Base-by-base conservation (phyloP, 2,888 invertebrate species). In the Aricia artaxerxes region DNA sequence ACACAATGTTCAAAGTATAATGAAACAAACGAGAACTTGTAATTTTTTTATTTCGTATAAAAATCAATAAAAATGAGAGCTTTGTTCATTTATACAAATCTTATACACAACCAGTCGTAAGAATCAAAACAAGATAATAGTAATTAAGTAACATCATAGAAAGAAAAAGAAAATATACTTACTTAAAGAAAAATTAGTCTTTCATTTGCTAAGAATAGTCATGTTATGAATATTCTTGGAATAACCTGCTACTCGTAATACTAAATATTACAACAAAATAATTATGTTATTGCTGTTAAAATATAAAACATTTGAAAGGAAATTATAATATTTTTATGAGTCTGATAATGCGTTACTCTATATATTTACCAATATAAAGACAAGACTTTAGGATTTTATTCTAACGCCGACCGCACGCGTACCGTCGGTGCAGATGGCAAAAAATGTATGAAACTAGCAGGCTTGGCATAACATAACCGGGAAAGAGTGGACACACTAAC, bases 321-420 rank as follows among this genome's bases (percentile, higher is more conserved):
- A 53, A 53, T 13, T 13, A 53, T 53, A 40, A 40, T 16, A 40
- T 75, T n/a, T 49, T 31, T 2, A 76, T 57, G n/a, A 75, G 76
- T 76, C 76, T 53, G 35, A 76, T 76, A 53, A 9, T 11, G 24
- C 24, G 16, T 53, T 35, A 9, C 75, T 53, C 35, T 76, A 76
- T 76, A 76, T 76, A 24, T 24, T 57, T 35, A 53, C 53, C 57
- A 76, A 76, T 76, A 53, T 57, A 76, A 76, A 76, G 76, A 31
- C 49, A 53, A 76, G 76, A 76, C 76, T 31, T 53, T 11, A 24
- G 2, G 0, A 49, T 49, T 49, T 49, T 49, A 9, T 2, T 49
- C 49, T 9, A 49, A 49, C 49, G 49, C 9, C 49, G 49, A 49
- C 49, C 9, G 49, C 40, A 40, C 40, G 40, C 40, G 6, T 40